These are phyloP conservation scores for Poecile montanus DNA, from an alignment of 2,797 vertebrate species.

Conservation along the genomic window DNA sequence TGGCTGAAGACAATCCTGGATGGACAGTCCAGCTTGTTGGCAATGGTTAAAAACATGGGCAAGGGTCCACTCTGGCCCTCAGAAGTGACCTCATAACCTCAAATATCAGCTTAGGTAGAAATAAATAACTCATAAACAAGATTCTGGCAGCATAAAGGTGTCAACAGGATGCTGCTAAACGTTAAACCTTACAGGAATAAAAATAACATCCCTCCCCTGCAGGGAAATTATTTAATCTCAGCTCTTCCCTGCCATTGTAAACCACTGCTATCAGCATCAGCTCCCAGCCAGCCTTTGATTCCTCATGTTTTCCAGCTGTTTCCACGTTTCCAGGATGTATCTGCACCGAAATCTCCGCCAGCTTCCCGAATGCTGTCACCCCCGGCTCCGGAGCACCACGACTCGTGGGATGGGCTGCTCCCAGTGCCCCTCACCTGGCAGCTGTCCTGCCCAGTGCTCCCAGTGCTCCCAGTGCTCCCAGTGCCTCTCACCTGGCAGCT, in stretches of 20 bases:
- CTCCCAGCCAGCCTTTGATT: constrained; percentile 14
- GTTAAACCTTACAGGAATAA: constrained; percentile 28
- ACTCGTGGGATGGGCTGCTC: accelerated
- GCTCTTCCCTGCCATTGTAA: constrained; percentile 60
- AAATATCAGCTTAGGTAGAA: not conserved
- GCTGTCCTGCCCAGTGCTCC: constrained; percentile 82
- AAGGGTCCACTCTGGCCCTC: not conserved
- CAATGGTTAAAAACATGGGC: not conserved
- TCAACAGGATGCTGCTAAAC: constrained; percentile 55
- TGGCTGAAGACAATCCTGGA: not conserved
- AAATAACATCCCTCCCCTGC: constrained; percentile 65
- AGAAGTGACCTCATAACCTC: not conserved
- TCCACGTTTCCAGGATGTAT: constrained; percentile 51
- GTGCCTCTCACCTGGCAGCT: too few relatives aligned
- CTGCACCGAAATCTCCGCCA: not conserved
- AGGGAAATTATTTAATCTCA: constrained; percentile 61
- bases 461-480: too few relatives aligned
- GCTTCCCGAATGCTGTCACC: not conserved
- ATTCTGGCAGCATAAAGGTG: constrained; percentile 45
- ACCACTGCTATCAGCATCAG: not conserved
- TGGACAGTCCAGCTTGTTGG: not conserved
- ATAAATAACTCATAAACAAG: not conserved
- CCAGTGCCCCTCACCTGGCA: constrained; percentile 77
- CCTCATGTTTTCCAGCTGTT: constrained; percentile 40
- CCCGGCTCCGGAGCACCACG: accelerated